Percentiles rank a stretch among this genome's conserved stretches.
Evolutionary conservation across 2,797 vertebrate genomes (phyloP).

Genomic region (Phrynocephalus vlangalii): DNA sequence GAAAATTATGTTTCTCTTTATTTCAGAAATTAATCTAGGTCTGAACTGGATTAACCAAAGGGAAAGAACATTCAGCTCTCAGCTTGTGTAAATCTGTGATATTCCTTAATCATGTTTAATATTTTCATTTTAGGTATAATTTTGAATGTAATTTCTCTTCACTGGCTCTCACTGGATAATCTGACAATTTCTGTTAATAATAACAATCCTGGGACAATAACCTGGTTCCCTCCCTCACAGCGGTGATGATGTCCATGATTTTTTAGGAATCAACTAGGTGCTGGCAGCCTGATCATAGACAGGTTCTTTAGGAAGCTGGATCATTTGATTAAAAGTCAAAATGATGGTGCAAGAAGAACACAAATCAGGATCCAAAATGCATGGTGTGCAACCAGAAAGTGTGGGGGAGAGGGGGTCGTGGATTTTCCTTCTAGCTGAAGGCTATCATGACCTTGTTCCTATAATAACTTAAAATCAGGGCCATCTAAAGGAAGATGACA

Average conservation of each 20-base stretch:
- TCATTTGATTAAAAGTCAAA: constrained; percentile 55
- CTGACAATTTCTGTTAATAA: constrained; percentile 45
- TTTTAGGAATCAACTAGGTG: not conserved
- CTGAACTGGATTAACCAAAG: constrained; percentile 52
- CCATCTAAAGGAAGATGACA: too few relatives aligned
- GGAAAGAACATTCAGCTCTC: constrained; percentile 39
- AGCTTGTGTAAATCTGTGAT: constrained; percentile 57
- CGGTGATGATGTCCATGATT: not conserved
- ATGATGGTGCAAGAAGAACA: not conserved
- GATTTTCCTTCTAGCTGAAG: not conserved
- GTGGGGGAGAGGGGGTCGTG: not conserved
- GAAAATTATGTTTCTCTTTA: constrained; percentile 36
- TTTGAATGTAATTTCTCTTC: constrained; percentile 63
- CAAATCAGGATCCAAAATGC: not conserved
- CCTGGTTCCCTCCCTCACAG: not conserved
- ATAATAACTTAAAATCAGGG: too few relatives aligned
- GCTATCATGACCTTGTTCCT: not conserved
- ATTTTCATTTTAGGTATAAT: constrained; percentile 64
- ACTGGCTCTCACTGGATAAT: constrained; percentile 38
- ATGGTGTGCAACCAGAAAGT: not conserved
- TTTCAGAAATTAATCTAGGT: constrained; percentile 32
- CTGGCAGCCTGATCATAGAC: not conserved
- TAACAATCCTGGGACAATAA: constrained; percentile 36
- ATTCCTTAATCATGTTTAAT: constrained; percentile 64
- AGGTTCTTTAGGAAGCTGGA: constrained; percentile 38